Percentiles rank a stretch among this genome's conserved stretches.
These are phyloP conservation scores for Thumatha senex DNA, from an alignment of 2,888 invertebrate species.

Conservation along the genomic window DNA sequence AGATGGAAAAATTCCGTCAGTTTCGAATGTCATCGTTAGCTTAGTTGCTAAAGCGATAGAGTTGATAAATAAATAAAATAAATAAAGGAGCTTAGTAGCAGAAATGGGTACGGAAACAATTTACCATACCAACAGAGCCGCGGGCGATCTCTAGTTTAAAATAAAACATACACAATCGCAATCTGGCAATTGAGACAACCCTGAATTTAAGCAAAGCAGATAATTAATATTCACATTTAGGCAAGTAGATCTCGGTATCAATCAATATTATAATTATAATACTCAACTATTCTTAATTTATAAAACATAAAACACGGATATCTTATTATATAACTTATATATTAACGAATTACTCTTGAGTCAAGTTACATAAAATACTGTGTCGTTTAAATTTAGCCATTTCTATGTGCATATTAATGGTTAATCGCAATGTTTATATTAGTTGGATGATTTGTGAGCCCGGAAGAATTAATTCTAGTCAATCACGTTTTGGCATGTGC, in stretches of 20 bases:
- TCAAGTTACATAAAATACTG: constrained; percentile 6
- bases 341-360: constrained; percentile 12
- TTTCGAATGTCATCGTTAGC: too few relatives aligned
- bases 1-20: too few relatives aligned
- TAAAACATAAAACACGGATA: constrained; percentile 6
- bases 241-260: constrained; percentile 4
- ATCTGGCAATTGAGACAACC: neutral
- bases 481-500: neutral
- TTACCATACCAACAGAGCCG: too few relatives aligned
- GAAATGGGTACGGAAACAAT: too few relatives aligned
- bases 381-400: constrained; percentile 1
- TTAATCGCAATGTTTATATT: neutral
- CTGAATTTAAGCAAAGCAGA: neutral
- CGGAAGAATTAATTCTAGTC: constrained; percentile 1
- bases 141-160: too few relatives aligned
- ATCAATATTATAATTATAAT: neutral
- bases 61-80: too few relatives aligned
- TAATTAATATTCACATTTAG: constrained; percentile 3
- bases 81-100: too few relatives aligned
- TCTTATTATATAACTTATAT: constrained; percentile 5
- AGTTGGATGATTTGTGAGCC: neutral
- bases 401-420: constrained; percentile 4
- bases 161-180: too few relatives aligned
- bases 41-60: too few relatives aligned
- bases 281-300: too few relatives aligned